phyloP scores from a whole-genome alignment of 1,140 invertebrate species.

The Nebria ingens region DNA sequence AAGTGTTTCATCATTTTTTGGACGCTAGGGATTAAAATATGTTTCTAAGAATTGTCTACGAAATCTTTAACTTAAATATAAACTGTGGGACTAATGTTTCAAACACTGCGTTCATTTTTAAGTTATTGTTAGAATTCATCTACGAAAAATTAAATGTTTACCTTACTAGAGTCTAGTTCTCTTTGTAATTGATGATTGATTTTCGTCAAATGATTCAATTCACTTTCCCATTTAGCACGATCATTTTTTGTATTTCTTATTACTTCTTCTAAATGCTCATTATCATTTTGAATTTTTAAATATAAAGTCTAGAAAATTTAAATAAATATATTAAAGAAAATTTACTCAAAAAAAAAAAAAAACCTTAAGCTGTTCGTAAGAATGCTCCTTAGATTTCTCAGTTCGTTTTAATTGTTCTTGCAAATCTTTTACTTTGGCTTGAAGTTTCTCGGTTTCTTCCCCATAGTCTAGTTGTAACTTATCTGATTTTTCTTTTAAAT shows the following conservation, averaged over 20 bases:
- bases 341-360: slow-evolving; percentile 2
- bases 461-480: slow-evolving; percentile 28
- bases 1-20: too few species aligned
- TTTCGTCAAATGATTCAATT: slow-evolving; percentile 20
- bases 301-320: slow-evolving; percentile 12
- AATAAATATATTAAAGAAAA: neutral
- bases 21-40: too few species aligned
- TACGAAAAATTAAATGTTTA: slow-evolving; percentile 14
- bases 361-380: slow-evolving; percentile 19
- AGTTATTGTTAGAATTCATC: too few species aligned
- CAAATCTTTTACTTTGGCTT: slow-evolving; percentile 28
- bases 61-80: too few species aligned
- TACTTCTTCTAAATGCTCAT: slow-evolving; percentile 23
- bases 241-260: slow-evolving; percentile 14
- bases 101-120: too few species aligned
- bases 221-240: slow-evolving; percentile 15
- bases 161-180: slow-evolving; percentile 21
- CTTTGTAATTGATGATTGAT: slow-evolving; percentile 18
- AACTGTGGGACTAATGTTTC: too few species aligned
- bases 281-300: slow-evolving; percentile 15
- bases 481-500: slow-evolving; percentile 28
- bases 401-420: slow-evolving; percentile 23
- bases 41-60: too few species aligned
- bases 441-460: slow-evolving; percentile 28
- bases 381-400: slow-evolving; percentile 18